phyloP scores from a whole-genome alignment of 2,888 invertebrate species.

The Agrotis segetum region DNA sequence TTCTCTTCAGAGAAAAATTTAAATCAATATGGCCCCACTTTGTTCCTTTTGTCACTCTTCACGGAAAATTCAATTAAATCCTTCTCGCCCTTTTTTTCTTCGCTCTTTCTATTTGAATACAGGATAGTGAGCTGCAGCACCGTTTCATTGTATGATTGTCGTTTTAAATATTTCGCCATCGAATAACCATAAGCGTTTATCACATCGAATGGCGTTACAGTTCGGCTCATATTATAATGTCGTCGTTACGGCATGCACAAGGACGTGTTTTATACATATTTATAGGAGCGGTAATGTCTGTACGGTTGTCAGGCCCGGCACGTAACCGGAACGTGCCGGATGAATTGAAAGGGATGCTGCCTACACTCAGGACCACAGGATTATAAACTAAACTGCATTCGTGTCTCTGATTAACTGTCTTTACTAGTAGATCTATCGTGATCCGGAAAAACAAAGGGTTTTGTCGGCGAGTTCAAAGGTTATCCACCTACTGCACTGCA shows the following conservation, averaged over 20 bases:
- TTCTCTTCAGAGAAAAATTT: constrained; percentile 57
- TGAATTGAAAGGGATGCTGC: constrained; percentile 77
- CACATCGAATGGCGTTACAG: constrained; percentile 68
- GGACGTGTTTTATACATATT: constrained; percentile 73
- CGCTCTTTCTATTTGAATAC: constrained; percentile 42
- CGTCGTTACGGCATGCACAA: constrained; percentile 70
- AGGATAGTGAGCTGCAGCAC: constrained; percentile 29
- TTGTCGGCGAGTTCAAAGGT: neutral
- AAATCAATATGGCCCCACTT: constrained; percentile 55
- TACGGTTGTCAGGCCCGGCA: constrained; percentile 76
- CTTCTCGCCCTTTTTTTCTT: constrained; percentile 46
- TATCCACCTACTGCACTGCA: neutral
- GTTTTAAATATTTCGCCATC: constrained; percentile 48
- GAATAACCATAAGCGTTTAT: constrained; percentile 70
- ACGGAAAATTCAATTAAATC: constrained; percentile 62
- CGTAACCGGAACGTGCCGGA: constrained; percentile 78
- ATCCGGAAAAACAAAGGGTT: neutral
- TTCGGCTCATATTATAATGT: constrained; percentile 73
- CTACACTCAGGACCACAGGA: constrained; percentile 60
- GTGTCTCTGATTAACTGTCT: constrained; percentile 38
- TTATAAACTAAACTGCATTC: constrained; percentile 61
- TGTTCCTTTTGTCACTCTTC: constrained; percentile 57
- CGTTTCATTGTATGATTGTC: constrained; percentile 33
- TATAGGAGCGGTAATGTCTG: constrained; percentile 73
- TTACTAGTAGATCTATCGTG: constrained; percentile 20